Percentiles rank a stretch among this genome's conserved stretches.
phyloP scores from a whole-genome alignment of 2,113 vertebrate genomes.

The Amphilophus citrinellus region DNA sequence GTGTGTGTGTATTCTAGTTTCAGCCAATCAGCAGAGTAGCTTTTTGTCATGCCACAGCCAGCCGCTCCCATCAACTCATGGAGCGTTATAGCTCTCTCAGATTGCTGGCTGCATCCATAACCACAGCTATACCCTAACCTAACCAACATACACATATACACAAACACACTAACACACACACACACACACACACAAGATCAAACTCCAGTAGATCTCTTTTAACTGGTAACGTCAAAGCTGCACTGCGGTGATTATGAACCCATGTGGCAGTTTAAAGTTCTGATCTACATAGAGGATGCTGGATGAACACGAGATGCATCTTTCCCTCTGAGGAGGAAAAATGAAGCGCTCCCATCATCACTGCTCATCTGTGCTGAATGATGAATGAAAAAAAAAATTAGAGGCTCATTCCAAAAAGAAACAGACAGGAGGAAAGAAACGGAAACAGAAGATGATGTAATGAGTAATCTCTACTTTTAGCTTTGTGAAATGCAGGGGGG shows the following conservation, averaged over 20 bases:
- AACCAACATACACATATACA: neutral
- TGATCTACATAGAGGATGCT: constrained; percentile 10
- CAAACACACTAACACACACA: constrained; percentile 1
- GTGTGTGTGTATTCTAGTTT: constrained; percentile 15
- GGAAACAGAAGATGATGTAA: neutral
- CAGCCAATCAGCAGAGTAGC: constrained; percentile 42
- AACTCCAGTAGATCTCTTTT: constrained; percentile 3
- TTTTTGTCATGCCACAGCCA: constrained; percentile 30
- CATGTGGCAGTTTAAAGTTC: constrained; percentile 19
- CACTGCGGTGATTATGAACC: neutral
- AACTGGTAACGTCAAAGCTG: neutral
- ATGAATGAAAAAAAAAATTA: constrained; percentile 39
- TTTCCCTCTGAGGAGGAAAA: constrained; percentile 11
- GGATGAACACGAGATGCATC: constrained; percentile 22
- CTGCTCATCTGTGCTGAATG: neutral
- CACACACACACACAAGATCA: neutral
- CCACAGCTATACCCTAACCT: neutral
- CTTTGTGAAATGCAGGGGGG: neutral
- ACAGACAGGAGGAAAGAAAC: neutral
- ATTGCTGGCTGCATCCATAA: constrained; percentile 22
- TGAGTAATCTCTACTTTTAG: constrained; percentile 26
- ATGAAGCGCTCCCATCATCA: constrained; percentile 9
- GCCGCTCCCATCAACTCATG: constrained; percentile 16
- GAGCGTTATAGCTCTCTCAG: constrained; percentile 27
- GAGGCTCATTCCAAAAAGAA: constrained; percentile 13